Percentiles rank a stretch among this genome's conserved stretches.
Evolutionary conservation across 2,888 invertebrate species (phyloP).

Genomic region (Drosophila subquinaria): DNA sequence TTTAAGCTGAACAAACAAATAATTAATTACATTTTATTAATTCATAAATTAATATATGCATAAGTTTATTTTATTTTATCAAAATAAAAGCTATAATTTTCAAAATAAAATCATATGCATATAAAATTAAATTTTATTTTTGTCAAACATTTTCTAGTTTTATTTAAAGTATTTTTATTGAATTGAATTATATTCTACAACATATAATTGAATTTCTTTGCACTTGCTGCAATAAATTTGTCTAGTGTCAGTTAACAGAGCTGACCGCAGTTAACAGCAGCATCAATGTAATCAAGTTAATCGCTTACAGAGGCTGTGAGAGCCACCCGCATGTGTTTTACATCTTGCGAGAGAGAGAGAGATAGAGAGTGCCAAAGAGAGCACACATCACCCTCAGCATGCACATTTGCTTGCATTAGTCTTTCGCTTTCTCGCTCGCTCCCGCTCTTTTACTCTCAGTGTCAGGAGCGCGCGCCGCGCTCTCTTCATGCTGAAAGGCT

Average conservation of each 20-base stretch:
- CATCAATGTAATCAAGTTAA: conserved; percentile 51
- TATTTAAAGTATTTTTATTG: background rate
- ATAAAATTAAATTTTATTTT: background rate
- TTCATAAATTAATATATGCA: too few relatives aligned
- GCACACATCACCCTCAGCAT: conserved; percentile 1
- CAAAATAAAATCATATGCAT: background rate
- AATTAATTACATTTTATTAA: background rate
- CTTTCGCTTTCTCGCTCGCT: background rate
- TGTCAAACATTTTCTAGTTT: background rate
- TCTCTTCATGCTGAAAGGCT: conserved; percentile 25
- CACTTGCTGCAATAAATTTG: background rate
- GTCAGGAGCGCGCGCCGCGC: conserved; percentile 7
- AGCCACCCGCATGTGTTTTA: conserved; percentile 60
- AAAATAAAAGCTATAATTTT: background rate
- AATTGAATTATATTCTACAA: background rate
- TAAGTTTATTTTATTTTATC: too few relatives aligned
- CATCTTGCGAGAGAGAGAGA: conserved; percentile 20
- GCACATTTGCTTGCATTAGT: conserved; percentile 6
- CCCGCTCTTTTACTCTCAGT: background rate
- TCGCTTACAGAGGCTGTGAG: conserved; percentile 44
- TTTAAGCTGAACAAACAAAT: background rate
- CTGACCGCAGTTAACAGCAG: conserved; percentile 38
- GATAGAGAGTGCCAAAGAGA: background rate
- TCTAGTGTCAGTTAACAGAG: conserved; percentile 23
- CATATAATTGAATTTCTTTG: background rate